Percentiles rank a stretch among this genome's conserved stretches.
phyloP scores from a whole-genome alignment of 1,140 invertebrate genomes.

The Caenorhabditis brenneri region DNA sequence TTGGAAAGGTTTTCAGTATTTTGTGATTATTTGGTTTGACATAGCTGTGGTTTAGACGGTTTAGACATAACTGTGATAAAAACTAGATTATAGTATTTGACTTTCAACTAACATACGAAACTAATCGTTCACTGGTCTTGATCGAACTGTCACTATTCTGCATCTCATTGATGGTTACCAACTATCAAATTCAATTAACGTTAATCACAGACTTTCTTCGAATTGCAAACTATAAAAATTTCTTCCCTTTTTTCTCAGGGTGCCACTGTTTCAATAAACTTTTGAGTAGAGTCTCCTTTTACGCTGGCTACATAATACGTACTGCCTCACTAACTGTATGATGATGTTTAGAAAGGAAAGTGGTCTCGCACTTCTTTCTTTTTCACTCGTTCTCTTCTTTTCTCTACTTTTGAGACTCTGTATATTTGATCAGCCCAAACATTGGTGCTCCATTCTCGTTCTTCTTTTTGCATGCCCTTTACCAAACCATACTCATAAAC shows the following conservation, averaged over 20 bases:
- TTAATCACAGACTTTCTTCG: too few relatives aligned
- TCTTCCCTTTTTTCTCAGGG: too few relatives aligned
- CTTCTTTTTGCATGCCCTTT: neutral
- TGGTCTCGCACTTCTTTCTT: neutral
- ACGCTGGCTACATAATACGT: slow-evolving; percentile 7
- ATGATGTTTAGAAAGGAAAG: neutral
- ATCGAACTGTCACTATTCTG: too few relatives aligned
- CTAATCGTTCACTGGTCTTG: too few relatives aligned
- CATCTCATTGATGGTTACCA: too few relatives aligned
- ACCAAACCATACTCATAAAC: slow-evolving; percentile 22
- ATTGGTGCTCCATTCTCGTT: neutral
- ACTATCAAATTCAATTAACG: too few relatives aligned
- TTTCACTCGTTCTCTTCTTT: neutral
- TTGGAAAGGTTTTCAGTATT: too few relatives aligned
- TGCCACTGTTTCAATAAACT: neutral
- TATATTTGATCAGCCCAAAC: slow-evolving; percentile 14
- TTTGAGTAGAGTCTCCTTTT: neutral
- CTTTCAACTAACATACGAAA: too few relatives aligned
- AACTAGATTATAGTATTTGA: too few relatives aligned
- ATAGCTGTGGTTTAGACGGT: too few relatives aligned
- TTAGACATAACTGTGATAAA: too few relatives aligned
- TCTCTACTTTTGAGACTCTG: neutral
- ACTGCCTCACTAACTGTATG: neutral
- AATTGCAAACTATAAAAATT: neutral
- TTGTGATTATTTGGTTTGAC: too few relatives aligned